These are phyloP conservation scores for Thaumetopoea pityocampa DNA, from an alignment of 1,140 invertebrate genomes.

Conservation along the genomic window DNA sequence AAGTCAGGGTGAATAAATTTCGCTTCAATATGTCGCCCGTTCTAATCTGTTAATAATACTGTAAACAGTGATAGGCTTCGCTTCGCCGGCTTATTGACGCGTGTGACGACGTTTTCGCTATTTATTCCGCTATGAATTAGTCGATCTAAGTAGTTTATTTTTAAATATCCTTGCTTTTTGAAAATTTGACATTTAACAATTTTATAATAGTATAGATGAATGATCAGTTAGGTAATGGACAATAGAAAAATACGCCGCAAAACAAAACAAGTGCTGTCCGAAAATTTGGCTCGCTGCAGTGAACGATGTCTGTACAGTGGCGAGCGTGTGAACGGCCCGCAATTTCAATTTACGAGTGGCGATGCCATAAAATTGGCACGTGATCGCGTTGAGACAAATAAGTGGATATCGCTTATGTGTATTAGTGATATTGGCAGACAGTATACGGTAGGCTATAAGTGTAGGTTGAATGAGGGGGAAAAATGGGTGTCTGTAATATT, in stretches of 20 bases:
- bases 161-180: too few relatives aligned
- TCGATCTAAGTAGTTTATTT: too few relatives aligned
- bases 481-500: too few relatives aligned
- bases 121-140: too few relatives aligned
- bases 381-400: slow-evolving; percentile 57
- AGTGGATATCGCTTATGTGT: slow-evolving; percentile 37
- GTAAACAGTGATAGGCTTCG: too few relatives aligned
- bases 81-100: too few relatives aligned
- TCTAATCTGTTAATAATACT: slow-evolving; percentile 36
- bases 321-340: slow-evolving; percentile 26
- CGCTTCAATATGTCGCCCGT: slow-evolving; percentile 34
- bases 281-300: slow-evolving; percentile 18
- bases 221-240: too few relatives aligned
- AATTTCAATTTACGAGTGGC: slow-evolving; percentile 65
- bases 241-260: background rate
- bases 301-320: slow-evolving; percentile 26
- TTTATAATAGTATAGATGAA: too few relatives aligned
- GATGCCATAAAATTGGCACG: slow-evolving; percentile 65
- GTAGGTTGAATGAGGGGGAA: background rate
- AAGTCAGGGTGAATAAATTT: slow-evolving; percentile 57
- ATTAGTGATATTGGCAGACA: slow-evolving; percentile 25
- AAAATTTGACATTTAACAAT: too few relatives aligned
- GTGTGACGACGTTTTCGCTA: too few relatives aligned
- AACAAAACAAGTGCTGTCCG: slow-evolving; percentile 7
- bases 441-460: slow-evolving; percentile 3